Conservation (phyloP, 2,113 vertebrate genomes). For the Reinhardtius hippoglossoides region DNA sequence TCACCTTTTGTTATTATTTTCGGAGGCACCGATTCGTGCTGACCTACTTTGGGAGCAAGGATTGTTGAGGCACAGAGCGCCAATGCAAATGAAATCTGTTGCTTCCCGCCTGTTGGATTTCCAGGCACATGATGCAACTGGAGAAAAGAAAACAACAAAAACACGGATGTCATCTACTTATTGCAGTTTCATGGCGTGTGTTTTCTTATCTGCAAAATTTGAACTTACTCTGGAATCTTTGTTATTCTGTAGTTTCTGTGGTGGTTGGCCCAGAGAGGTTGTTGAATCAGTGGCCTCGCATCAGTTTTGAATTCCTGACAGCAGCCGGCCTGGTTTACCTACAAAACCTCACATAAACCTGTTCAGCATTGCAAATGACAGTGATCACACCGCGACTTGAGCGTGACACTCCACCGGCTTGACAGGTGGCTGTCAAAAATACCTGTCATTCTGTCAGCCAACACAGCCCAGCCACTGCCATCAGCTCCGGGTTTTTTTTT, state of each 20-base stretch:
- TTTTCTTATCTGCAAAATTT: conserved; percentile 1
- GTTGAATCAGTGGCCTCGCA: conserved; percentile 28
- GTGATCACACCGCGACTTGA: conserved; percentile 61
- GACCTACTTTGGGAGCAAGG: conserved; percentile 73
- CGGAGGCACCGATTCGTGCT: conserved; percentile 59
- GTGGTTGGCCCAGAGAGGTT: conserved; percentile 23
- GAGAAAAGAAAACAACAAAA: neutral
- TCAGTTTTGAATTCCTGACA: conserved; percentile 43
- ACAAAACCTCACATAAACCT: conserved; percentile 43
- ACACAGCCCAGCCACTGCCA: conserved; percentile 30
- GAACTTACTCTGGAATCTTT: conserved; percentile 22
- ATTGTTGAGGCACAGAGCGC: conserved; percentile 56
- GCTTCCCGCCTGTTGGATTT: conserved; percentile 72
- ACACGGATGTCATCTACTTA: conserved; percentile 19
- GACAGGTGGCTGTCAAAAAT: conserved; percentile 66
- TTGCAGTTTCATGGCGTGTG: conserved; percentile 22
- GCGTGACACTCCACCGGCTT: conserved; percentile 53
- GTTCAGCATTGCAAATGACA: conserved; percentile 70
- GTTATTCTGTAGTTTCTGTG: conserved; percentile 8
- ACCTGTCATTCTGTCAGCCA: conserved; percentile 64
- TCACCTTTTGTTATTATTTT: conserved; percentile 78
- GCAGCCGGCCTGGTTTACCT: conserved; percentile 45
- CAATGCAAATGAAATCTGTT: conserved; percentile 75
- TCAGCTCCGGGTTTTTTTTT: conserved; percentile 26
- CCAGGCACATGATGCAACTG: conserved; percentile 57